Evolutionary conservation across 2,797 vertebrate genomes (phyloP).

Genomic region (Poeciliopsis presidionis): DNA sequence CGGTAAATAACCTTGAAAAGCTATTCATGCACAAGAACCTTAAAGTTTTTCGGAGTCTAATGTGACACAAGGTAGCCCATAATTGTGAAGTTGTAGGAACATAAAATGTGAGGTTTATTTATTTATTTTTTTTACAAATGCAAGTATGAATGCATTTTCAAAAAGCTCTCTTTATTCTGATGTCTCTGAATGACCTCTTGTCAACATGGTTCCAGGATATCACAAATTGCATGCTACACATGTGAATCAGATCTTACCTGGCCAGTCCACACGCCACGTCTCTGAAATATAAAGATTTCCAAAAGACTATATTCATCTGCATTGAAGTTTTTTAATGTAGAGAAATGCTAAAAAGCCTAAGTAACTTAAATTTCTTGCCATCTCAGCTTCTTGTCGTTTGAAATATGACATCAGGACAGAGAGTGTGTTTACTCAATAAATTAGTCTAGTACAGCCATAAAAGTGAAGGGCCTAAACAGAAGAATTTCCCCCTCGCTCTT

Average conservation of each 20-base stretch:
- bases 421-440: conserved; percentile 20
- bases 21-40: background rate
- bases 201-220: background rate
- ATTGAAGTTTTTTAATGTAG: conserved; percentile 1
- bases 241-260: background rate
- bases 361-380: conserved; percentile 27
- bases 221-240: background rate
- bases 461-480: conserved; percentile 10
- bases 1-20: background rate
- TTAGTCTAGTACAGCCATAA: conserved; percentile 3
- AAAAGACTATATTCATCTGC: background rate
- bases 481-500: background rate
- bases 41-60: background rate
- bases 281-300: background rate
- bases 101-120: too few species aligned
- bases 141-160: background rate
- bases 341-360: background rate
- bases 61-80: background rate
- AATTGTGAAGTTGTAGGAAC: background rate
- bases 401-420: conserved; percentile 24
- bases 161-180: background rate
- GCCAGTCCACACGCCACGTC: background rate
- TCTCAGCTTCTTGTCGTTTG: conserved; percentile 23
- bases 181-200: background rate
- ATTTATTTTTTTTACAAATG: background rate